Evolutionary conservation across 2,113 vertebrate species (phyloP), one percentile per base, ranked within the genome.

Genomic region (Plotosus lineatus): DNA sequence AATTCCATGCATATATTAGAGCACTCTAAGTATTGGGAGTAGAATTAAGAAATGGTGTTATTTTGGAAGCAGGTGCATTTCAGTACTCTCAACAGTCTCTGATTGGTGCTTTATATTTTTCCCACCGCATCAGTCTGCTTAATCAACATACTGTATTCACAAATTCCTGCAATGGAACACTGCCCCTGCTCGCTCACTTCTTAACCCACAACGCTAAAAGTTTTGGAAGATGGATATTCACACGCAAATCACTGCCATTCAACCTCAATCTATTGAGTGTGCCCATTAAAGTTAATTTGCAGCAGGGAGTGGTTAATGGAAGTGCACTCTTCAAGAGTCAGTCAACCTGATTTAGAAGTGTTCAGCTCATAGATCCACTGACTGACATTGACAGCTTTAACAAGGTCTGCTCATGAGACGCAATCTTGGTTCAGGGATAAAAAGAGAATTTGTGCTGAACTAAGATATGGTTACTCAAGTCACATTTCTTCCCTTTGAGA

Each of bases 231-330:
- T 85, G 84, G 88, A 92, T 91, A 91, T 91, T 92, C 89, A 92
- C 90, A 91, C 91, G 89, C 90, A 92, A 92, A 92, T 92, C 91
- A 91, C 90, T 86, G 90, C 91, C 89, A 90, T 90, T 90, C 73
- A 76, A 68, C 56, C 31, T 65, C 63, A 76, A 55, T 91, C 90
- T 92, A 93, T 92, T 91, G 91, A 93, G 87, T 90, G 90, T 86
- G 83, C 87, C 90, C 91, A 91, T 92, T 93, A 92, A 92, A 92
- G 92, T 92, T 92, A 92, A 93, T 93, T 93, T 92, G 91, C 90
- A 85, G 87, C 88, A 90, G 90, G 92, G 91, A 92, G 91, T 91
- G 91, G 92, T 91, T 93, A 92, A 93, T 93, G 91, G 92, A 91
- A 91, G 89, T 88, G 90, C 90, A 91, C 89, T 91, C 91, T 90